Evolutionary conservation across 2,113 vertebrate genomes (phyloP).

Genomic region (Orthonyx spaldingii): DNA sequence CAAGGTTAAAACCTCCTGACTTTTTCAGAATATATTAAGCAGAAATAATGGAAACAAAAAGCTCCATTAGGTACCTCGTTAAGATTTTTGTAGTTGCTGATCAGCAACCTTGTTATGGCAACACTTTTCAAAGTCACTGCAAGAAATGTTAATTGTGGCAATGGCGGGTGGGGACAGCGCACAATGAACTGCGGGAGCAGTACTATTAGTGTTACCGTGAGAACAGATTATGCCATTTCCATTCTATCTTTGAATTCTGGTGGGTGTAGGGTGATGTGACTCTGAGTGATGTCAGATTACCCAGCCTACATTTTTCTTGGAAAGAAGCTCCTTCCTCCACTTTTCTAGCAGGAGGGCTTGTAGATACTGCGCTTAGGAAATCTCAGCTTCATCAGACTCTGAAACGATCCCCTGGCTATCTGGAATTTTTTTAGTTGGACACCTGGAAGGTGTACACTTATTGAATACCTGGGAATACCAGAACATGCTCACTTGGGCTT

Average conservation of each 20-base stretch:
- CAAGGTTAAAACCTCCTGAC: constrained; percentile 53
- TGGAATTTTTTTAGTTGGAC: background rate
- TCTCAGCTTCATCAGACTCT: constrained; percentile 3
- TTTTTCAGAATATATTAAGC: constrained; percentile 61
- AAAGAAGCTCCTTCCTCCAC: constrained; percentile 54
- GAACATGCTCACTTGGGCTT: background rate
- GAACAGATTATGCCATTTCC: constrained; percentile 57
- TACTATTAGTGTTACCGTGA: constrained; percentile 43
- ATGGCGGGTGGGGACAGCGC: background rate
- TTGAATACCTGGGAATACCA: background rate
- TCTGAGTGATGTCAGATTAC: constrained; percentile 60
- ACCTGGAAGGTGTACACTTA: background rate
- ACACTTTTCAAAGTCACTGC: constrained; percentile 50
- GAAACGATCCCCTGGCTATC: background rate
- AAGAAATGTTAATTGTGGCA: constrained; percentile 19
- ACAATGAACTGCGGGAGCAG: constrained; percentile 32
- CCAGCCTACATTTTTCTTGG: constrained; percentile 67
- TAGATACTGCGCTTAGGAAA: background rate
- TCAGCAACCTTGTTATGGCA: constrained; percentile 45
- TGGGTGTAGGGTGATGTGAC: constrained; percentile 55
- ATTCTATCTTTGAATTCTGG: constrained; percentile 53
- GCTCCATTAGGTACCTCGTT: constrained; percentile 47
- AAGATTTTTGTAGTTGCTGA: constrained; percentile 49
- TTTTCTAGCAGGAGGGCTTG: background rate
- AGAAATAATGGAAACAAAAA: constrained; percentile 63